A percentile compares a stretch with the other conserved stretches of the same genome.
phyloP scores from a whole-genome alignment of 2,888 invertebrate genomes.

The Elysia crispata region DNA sequence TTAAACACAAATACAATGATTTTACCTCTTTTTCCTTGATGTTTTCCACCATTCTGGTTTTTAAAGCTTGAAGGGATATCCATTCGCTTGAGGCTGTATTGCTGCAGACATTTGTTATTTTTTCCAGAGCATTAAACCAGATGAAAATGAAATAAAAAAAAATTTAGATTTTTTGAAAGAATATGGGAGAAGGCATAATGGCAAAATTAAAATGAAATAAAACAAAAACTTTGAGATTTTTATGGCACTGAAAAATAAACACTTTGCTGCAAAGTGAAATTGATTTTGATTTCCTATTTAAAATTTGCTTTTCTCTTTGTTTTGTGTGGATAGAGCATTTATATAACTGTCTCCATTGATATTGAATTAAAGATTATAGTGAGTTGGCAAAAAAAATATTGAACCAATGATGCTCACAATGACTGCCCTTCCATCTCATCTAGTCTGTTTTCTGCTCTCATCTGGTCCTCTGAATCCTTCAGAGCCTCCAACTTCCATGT shows the following conservation, averaged over 20 bases:
- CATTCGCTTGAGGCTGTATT: slow-evolving; percentile 55
- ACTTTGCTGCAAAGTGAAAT: too few species aligned
- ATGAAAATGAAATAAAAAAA: background rate
- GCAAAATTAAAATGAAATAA: background rate
- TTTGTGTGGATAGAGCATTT: too few species aligned
- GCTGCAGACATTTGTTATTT: slow-evolving; percentile 40
- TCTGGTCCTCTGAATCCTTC: slow-evolving; percentile 85
- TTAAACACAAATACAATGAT: too few species aligned
- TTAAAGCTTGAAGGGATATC: slow-evolving; percentile 49
- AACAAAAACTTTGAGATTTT: too few species aligned
- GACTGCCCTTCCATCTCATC: slow-evolving; percentile 55
- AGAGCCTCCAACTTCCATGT: slow-evolving; percentile 84
- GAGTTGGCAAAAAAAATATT: too few species aligned
- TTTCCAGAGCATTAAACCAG: background rate
- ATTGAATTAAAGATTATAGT: too few species aligned
- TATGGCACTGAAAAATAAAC: too few species aligned
- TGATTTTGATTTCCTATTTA: too few species aligned
- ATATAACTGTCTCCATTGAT: too few species aligned
- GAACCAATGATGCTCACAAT: slow-evolving; percentile 82
- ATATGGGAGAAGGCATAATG: background rate
- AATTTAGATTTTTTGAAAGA: too few species aligned
- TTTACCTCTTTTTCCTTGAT: slow-evolving; percentile 55
- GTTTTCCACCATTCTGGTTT: slow-evolving; percentile 48
- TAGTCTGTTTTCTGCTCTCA: slow-evolving; percentile 81
- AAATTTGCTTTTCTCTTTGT: too few species aligned